These are phyloP conservation scores for Sigmodon hispidus DNA, from an alignment of 2,113 vertebrate genomes.

Conservation along the genomic window DNA sequence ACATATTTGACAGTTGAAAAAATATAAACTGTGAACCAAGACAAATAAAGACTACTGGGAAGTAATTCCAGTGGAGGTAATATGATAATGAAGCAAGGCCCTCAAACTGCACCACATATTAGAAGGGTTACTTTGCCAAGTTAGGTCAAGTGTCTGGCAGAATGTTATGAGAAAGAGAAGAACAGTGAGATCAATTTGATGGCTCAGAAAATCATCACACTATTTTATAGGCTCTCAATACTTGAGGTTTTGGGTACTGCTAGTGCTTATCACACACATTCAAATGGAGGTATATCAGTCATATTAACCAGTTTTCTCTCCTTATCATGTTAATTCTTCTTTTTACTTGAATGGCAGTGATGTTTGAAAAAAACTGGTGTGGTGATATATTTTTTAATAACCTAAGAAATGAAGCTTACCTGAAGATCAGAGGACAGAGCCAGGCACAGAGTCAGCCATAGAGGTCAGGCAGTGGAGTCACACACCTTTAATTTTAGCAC, in stretches of 20 bases:
- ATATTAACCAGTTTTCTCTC: background rate
- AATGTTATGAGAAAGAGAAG: constrained; percentile 21
- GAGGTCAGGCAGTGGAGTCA: too few relatives aligned
- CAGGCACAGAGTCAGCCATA: too few relatives aligned
- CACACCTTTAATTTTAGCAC: too few relatives aligned
- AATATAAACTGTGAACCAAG: background rate
- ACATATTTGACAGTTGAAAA: background rate
- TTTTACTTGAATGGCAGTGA: background rate
- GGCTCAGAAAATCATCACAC: constrained; percentile 50
- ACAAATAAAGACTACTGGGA: background rate
- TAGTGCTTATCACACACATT: background rate
- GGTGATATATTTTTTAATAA: too few relatives aligned
- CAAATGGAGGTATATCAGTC: background rate
- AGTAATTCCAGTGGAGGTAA: background rate
- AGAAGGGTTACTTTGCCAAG: constrained; percentile 33
- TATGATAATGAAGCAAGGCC: constrained; percentile 15
- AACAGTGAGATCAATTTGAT: constrained; percentile 17
- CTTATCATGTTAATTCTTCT: background rate
- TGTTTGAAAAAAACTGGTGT: background rate
- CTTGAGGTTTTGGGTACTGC: background rate
- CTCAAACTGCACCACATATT: background rate
- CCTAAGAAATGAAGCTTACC: too few relatives aligned
- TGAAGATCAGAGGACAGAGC: too few relatives aligned
- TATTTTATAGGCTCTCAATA: background rate
- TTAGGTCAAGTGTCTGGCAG: background rate